phyloP scores from a whole-genome alignment of 2,797 vertebrate species.

The Atherinosoma microstoma region DNA sequence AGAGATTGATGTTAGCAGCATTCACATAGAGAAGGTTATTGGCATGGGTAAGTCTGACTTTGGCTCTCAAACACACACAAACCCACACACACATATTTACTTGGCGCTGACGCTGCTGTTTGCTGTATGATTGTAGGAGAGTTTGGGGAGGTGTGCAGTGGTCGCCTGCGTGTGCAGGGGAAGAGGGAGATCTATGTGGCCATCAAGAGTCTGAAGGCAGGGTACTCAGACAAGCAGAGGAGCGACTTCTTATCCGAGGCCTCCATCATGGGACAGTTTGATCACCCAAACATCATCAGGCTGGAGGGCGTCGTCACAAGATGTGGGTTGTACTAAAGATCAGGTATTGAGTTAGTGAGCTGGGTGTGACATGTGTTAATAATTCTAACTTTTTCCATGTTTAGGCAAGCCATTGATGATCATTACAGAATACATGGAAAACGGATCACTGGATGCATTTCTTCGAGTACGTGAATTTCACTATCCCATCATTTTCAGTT shows the following conservation, averaged over 20 bases:
- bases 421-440: conserved; percentile 97
- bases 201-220: conserved; percentile 97
- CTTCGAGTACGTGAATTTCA: conserved; percentile 86
- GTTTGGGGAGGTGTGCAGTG: conserved; percentile 98
- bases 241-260: conserved; percentile 96
- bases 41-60: conserved; percentile 92
- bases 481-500: conserved; percentile 1
- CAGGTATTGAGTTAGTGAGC: background rate
- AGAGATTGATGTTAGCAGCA: conserved; percentile 97
- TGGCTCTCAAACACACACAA: conserved; percentile 17
- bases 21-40: conserved; percentile 99
- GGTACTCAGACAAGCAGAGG: conserved; percentile 96
- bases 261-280: conserved; percentile 99
- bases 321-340: conserved; percentile 84
- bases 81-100: conserved; percentile 56
- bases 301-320: conserved; percentile 97
- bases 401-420: conserved; percentile 95
- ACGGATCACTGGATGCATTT: conserved; percentile 94
- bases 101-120: conserved; percentile 60
- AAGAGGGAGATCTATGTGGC: conserved; percentile 98
- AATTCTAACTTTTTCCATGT: conserved; percentile 28
- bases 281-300: conserved; percentile 97
- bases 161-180: conserved; percentile 93
- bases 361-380: conserved; percentile 3
- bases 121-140: conserved; percentile 84